Conservation (phyloP, 2,888 invertebrate species). For the Calameuta filiformis region DNA sequence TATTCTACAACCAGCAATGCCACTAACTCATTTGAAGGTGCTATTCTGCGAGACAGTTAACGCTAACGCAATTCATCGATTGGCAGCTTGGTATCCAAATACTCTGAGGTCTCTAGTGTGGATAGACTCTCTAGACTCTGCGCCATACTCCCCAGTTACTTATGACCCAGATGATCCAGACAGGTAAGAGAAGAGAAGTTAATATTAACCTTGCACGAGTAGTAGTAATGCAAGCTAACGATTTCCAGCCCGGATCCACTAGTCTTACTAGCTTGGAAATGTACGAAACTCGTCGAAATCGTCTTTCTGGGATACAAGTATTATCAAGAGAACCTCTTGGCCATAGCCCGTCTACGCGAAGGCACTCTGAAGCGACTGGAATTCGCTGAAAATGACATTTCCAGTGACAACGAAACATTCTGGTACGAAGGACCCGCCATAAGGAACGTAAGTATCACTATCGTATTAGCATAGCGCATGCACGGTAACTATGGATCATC, state of each 20-base stretch:
- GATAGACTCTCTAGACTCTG: constrained; percentile 69
- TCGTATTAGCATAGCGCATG: not conserved
- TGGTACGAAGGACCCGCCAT: constrained; percentile 45
- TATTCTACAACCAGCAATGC: constrained; percentile 77
- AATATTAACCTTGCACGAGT: constrained; percentile 8
- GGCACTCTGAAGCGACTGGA: constrained; percentile 69
- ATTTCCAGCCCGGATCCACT: constrained; percentile 70
- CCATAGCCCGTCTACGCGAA: constrained; percentile 73
- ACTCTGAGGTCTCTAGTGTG: constrained; percentile 72
- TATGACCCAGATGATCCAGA: constrained; percentile 43
- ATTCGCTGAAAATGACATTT: constrained; percentile 70
- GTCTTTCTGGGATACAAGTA: constrained; percentile 72
- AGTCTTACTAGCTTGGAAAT: constrained; percentile 76
- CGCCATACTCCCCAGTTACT: constrained; percentile 41
- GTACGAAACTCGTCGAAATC: constrained; percentile 71
- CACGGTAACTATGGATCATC: not conserved
- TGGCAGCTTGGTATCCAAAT: constrained; percentile 68
- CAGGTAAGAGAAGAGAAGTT: constrained; percentile 34
- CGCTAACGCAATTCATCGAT: constrained; percentile 68
- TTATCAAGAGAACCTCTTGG: constrained; percentile 72
- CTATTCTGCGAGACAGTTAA: constrained; percentile 78
- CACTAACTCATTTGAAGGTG: constrained; percentile 78
- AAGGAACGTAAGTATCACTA: constrained; percentile 45
- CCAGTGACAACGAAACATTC: constrained; percentile 33
- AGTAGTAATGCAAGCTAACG: constrained; percentile 18